Evolutionary conservation across 2,113 vertebrate genomes (phyloP).

Genomic region (Thalassarche chlororhynchos): DNA sequence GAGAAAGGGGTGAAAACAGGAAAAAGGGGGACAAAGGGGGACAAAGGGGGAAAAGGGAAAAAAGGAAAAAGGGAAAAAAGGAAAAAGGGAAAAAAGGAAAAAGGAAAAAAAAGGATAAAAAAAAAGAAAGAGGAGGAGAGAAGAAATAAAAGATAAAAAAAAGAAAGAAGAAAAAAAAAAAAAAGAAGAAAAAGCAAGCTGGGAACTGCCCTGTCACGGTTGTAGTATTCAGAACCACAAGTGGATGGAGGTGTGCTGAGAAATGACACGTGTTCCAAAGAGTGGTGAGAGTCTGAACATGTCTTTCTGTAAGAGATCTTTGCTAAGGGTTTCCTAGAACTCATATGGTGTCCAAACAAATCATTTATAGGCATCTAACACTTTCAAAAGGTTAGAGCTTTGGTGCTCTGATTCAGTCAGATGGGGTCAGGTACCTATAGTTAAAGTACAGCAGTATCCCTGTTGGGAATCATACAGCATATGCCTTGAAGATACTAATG

Average conservation of each 20-base stretch:
- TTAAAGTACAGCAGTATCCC: not conserved
- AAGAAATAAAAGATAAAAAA: not conserved
- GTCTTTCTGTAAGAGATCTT: not conserved
- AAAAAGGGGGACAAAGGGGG: accelerated
- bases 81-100: not conserved
- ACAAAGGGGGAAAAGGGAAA: accelerated
- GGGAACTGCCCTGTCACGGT: not conserved
- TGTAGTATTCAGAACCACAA: not conserved
- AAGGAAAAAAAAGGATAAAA: not conserved
- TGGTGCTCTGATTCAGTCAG: not conserved
- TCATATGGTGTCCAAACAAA: not conserved
- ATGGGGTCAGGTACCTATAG: not conserved
- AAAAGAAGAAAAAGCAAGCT: not conserved
- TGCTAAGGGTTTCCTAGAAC: not conserved
- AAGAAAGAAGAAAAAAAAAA: not conserved
- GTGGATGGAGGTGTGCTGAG: not conserved
- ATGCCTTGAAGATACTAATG: no score
- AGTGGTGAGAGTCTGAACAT: not conserved
- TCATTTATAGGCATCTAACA: not conserved
- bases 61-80: accelerated
- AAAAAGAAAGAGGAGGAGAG: not conserved
- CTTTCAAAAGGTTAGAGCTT: not conserved
- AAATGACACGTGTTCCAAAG: not conserved
- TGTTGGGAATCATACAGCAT: not conserved
- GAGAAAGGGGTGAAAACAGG: no score